phyloP scores from a whole-genome alignment of 2,113 vertebrate species.

The Esox niger region DNA sequence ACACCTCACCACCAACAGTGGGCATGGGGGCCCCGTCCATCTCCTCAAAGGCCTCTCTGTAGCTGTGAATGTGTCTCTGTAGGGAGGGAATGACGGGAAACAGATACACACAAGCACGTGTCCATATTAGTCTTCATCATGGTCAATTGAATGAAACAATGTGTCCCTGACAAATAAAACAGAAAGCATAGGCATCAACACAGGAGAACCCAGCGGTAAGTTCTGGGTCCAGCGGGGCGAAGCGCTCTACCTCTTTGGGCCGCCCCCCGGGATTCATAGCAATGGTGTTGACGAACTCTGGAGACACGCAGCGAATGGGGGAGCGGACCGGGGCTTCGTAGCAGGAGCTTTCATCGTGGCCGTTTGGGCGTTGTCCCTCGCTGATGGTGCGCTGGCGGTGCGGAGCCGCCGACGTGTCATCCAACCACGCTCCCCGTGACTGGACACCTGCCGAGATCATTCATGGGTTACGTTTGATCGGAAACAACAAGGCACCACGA shows the following conservation, averaged over 20 bases:
- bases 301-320: slow-evolving; percentile 87
- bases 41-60: slow-evolving; percentile 96
- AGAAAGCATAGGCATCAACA: background rate
- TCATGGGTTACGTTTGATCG: background rate
- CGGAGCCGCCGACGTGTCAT: slow-evolving; percentile 65
- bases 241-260: slow-evolving; percentile 88
- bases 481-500: background rate
- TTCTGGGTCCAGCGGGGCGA: background rate
- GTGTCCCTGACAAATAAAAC: background rate
- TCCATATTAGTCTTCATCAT: background rate
- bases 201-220: background rate
- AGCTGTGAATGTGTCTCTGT: slow-evolving; percentile 95
- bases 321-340: slow-evolving; percentile 75
- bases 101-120: slow-evolving; percentile 1
- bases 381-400: slow-evolving; percentile 75
- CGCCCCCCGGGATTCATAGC: slow-evolving; percentile 93
- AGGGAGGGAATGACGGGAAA: slow-evolving; percentile 33
- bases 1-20: slow-evolving; percentile 85
- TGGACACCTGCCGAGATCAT: slow-evolving; percentile 75
- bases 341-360: slow-evolving; percentile 65
- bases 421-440: slow-evolving; percentile 68
- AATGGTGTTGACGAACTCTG: slow-evolving; percentile 90
- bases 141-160: background rate
- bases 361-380: slow-evolving; percentile 81
- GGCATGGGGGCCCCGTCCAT: slow-evolving; percentile 82